phyloP scores from a whole-genome alignment of 2,797 vertebrate genomes.

The Sebastes trivittatus region DNA sequence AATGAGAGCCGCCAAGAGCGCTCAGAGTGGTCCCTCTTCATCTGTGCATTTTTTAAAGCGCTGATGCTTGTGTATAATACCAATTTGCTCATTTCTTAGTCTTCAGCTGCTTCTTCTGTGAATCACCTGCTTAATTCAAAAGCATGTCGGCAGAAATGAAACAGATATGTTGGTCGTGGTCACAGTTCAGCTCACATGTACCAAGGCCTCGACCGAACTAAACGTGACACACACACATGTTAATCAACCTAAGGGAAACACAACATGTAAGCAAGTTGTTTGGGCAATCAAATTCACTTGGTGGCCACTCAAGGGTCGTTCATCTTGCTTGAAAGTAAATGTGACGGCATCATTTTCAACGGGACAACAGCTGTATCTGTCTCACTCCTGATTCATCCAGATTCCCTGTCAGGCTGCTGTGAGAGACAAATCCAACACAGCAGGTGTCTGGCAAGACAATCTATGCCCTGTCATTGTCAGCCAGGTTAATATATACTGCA shows the following conservation, averaged over 20 bases:
- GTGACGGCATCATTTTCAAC: slow-evolving; percentile 42
- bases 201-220: background rate
- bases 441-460: slow-evolving; percentile 59
- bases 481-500: slow-evolving; percentile 34
- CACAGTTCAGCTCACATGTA: background rate
- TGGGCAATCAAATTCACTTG: slow-evolving; percentile 43
- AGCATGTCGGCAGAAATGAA: background rate
- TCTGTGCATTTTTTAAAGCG: slow-evolving; percentile 19
- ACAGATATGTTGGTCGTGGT: background rate
- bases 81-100: background rate
- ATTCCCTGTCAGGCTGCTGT: slow-evolving; percentile 36
- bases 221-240: slow-evolving; percentile 9
- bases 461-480: slow-evolving; percentile 41
- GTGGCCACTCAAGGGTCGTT: slow-evolving; percentile 27
- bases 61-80: background rate
- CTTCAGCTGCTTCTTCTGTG: background rate
- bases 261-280: slow-evolving; percentile 39
- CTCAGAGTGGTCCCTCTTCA: slow-evolving; percentile 2
- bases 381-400: slow-evolving; percentile 16
- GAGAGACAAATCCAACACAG: slow-evolving; percentile 39
- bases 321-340: slow-evolving; percentile 45
- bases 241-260: slow-evolving; percentile 29
- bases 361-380: slow-evolving; percentile 39
- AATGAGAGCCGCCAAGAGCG: slow-evolving; percentile 7
- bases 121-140: slow-evolving; percentile 7